These are phyloP conservation scores for Malurus elegans DNA, from an alignment of 2,113 vertebrate genomes.

Conservation along the genomic window DNA sequence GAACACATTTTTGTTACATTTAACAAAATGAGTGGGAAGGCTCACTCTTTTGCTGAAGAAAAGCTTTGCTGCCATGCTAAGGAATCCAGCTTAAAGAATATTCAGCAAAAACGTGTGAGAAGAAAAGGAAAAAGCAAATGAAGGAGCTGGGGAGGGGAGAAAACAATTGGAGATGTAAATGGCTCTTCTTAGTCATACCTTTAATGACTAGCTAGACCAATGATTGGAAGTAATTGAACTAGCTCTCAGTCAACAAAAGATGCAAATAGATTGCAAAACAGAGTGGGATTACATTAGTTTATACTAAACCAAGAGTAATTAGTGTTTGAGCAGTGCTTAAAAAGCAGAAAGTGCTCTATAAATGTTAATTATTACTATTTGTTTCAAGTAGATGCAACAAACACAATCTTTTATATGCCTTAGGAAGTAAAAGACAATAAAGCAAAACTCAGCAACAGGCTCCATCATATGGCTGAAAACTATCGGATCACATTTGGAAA, in stretches of 20 bases:
- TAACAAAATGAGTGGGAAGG: background rate
- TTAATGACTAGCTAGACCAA: slow-evolving; percentile 28
- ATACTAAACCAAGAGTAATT: slow-evolving; percentile 34
- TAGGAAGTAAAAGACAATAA: background rate
- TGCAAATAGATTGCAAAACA: slow-evolving; percentile 28
- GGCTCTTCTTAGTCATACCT: background rate
- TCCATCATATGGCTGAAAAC: background rate
- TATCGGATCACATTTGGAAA: background rate
- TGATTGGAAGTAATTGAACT: slow-evolving; percentile 37
- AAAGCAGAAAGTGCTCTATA: slow-evolving; percentile 15
- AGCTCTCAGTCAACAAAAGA: slow-evolving; percentile 44
- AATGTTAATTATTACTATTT: slow-evolving; percentile 34
- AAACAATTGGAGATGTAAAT: background rate
- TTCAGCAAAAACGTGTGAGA: background rate
- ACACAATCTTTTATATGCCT: background rate
- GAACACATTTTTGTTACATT: background rate
- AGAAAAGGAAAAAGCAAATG: background rate
- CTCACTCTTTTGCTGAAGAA: background rate
- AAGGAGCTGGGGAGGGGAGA: background rate
- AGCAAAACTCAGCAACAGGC: background rate
- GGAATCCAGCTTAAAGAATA: background rate
- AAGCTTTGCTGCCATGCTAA: background rate
- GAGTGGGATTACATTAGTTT: slow-evolving; percentile 33
- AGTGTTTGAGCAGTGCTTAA: slow-evolving; percentile 31
- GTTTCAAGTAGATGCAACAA: slow-evolving; percentile 4